Conservation (phyloP, 1,140 invertebrate species). For the Lasioglossum albipes region DNA sequence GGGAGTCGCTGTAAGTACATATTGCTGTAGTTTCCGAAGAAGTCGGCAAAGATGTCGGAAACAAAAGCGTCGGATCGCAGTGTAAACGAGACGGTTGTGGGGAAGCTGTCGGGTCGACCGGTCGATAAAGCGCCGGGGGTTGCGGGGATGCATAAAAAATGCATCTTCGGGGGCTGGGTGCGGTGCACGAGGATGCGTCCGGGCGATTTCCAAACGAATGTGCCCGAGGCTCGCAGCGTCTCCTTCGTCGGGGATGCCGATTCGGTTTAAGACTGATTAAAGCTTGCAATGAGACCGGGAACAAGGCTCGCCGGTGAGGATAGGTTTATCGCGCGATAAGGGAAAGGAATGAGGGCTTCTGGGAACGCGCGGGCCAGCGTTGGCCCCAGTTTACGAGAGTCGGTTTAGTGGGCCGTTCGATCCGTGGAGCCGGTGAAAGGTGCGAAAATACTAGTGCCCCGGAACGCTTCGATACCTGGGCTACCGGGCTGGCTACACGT, state of each 20-base stretch:
- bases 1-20: no score
- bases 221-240: neutral
- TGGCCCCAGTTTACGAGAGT: neutral
- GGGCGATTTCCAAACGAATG: neutral
- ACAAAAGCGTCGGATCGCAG: no score
- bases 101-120: no score
- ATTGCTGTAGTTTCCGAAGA: no score
- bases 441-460: neutral
- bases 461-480: neutral
- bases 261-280: conserved; percentile 15
- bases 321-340: conserved; percentile 5
- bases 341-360: neutral
- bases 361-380: neutral
- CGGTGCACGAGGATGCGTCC: neutral
- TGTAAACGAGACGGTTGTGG: no score
- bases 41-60: no score
- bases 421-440: neutral
- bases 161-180: neutral
- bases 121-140: no score
- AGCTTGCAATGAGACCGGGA: conserved; percentile 10
- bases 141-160: neutral
- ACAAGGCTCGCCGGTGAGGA: neutral
- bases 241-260: neutral
- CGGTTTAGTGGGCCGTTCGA: conserved; percentile 2
- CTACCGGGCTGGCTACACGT: neutral